A percentile compares a stretch with the other conserved stretches of the same genome.
phyloP scores from a whole-genome alignment of 2,888 invertebrate species.

The Thymelicus acteon region DNA sequence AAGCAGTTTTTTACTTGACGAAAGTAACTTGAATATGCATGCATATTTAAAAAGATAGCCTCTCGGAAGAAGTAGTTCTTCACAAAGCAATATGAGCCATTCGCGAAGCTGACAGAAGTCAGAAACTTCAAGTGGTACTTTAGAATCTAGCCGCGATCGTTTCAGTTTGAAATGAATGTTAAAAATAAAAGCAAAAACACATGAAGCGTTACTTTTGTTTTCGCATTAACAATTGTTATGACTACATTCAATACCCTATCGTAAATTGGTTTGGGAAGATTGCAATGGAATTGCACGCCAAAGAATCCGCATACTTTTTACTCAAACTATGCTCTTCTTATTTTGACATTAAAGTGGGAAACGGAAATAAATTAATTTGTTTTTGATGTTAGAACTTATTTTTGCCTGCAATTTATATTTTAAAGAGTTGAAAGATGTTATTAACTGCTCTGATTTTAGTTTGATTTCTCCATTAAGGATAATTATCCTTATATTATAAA shows the following conservation, averaged over 20 bases:
- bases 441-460: background rate
- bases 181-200: conserved; percentile 30
- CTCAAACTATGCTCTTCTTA: background rate
- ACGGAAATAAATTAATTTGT: no score
- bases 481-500: no score
- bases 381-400: background rate
- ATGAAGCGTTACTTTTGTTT: conserved; percentile 28
- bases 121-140: conserved; percentile 12
- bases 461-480: conserved; percentile 14
- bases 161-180: conserved; percentile 25
- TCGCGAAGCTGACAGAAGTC: conserved; percentile 23
- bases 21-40: conserved; percentile 23
- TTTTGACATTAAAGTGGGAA: background rate
- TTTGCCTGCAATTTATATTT: background rate
- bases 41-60: conserved; percentile 16
- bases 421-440: no score
- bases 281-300: conserved; percentile 18
- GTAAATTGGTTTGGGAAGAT: conserved; percentile 26
- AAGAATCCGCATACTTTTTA: conserved; percentile 10
- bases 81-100: conserved; percentile 26
- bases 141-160: conserved; percentile 19
- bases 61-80: conserved; percentile 16
- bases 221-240: conserved; percentile 35
- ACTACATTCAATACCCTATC: conserved; percentile 27
- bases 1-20: conserved; percentile 2